phyloP scores from a whole-genome alignment of 2,888 invertebrate genomes.

The Mythimna pallens region DNA sequence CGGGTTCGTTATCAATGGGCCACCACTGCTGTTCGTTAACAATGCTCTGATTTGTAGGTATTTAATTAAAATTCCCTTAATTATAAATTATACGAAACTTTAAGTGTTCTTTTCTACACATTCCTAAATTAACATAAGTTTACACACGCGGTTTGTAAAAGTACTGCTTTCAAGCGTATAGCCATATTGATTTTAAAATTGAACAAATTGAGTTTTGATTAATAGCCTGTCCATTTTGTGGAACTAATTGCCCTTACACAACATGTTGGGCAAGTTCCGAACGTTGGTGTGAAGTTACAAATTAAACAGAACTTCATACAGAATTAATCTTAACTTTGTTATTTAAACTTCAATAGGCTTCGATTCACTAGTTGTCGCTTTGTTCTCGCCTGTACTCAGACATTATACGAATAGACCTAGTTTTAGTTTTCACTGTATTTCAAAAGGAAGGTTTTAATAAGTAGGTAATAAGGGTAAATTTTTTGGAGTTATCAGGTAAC shows the following conservation, averaged over 20 bases:
- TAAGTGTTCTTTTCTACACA: not conserved
- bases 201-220: conserved; percentile 37
- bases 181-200: conserved; percentile 22
- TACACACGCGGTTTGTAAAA: not conserved
- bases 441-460: conserved; percentile 3
- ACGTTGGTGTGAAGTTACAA: conserved; percentile 31
- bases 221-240: conserved; percentile 47
- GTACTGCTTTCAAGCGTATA: not conserved
- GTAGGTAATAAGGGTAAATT: too few species aligned
- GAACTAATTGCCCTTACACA: conserved; percentile 40
- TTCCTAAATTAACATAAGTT: not conserved
- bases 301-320: conserved; percentile 41
- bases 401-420: not conserved
- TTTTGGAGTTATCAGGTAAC: too few species aligned
- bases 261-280: conserved; percentile 29
- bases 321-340: conserved; percentile 49
- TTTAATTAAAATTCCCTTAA: too few species aligned
- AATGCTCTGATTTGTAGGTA: too few species aligned
- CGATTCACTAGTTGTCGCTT: conserved; percentile 36
- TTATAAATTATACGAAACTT: not conserved
- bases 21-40: too few species aligned
- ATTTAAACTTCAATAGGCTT: conserved; percentile 42
- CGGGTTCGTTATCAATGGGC: too few species aligned
- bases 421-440: conserved; percentile 21
- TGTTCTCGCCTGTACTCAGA: conserved; percentile 6